phyloP scores from a whole-genome alignment of 2,113 vertebrate species.

The Syngnathus typhle region DNA sequence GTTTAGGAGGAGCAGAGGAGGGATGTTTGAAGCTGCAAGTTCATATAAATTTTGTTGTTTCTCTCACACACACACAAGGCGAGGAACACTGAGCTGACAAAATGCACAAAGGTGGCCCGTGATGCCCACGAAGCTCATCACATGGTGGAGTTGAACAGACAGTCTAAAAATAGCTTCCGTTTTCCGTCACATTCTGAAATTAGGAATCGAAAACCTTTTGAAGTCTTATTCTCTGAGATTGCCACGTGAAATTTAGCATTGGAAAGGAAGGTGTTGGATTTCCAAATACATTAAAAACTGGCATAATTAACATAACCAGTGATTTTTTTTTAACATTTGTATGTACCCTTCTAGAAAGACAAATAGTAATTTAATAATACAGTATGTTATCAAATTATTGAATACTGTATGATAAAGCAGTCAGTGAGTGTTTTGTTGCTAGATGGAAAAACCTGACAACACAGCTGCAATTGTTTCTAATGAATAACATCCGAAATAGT shows the following conservation, averaged over 20 bases:
- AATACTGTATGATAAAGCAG: too few species aligned
- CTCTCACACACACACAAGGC: not conserved
- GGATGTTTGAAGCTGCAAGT: not conserved
- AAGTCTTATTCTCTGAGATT: not conserved
- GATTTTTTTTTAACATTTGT: not conserved
- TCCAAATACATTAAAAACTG: not conserved
- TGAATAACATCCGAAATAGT: not conserved
- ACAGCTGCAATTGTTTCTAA: not conserved
- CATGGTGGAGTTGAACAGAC: slow-evolving; percentile 1
- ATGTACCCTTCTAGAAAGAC: too few species aligned
- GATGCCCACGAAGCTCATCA: not conserved
- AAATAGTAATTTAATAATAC: too few species aligned
- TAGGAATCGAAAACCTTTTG: not conserved
- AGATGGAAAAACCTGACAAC: not conserved
- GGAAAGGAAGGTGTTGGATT: not conserved
- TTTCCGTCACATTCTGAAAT: not conserved
- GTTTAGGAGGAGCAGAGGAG: not conserved
- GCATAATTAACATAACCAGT: not conserved
- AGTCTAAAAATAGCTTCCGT: not conserved
- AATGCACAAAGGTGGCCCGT: not conserved
- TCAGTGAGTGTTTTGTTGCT: not conserved
- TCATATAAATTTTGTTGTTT: slow-evolving; percentile 17
- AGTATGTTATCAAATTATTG: too few species aligned
- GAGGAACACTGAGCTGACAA: not conserved
- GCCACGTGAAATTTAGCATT: not conserved